Conservation (phyloP, 2,113 vertebrate species). For the Halichoerus grypus region DNA sequence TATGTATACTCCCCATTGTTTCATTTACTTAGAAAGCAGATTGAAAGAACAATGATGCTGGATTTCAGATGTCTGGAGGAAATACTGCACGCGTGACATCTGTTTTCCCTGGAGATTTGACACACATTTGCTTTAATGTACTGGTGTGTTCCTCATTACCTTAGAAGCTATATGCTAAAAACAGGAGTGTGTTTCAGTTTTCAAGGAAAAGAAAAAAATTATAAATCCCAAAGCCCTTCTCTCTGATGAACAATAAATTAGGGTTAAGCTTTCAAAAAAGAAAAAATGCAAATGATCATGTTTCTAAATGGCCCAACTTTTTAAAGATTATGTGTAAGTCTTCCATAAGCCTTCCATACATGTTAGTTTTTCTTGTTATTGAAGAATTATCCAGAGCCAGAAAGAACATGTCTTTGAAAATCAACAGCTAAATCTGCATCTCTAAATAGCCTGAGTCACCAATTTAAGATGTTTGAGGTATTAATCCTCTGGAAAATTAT, state of each 20-base stretch:
- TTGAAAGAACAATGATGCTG: constrained; percentile 63
- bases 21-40: constrained; percentile 70
- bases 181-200: constrained; percentile 63
- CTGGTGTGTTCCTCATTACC: constrained; percentile 63
- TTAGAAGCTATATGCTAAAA: constrained; percentile 64
- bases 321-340: background rate
- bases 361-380: background rate
- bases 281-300: constrained; percentile 13
- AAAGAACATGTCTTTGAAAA: constrained; percentile 53
- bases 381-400: constrained; percentile 19
- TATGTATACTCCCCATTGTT: constrained; percentile 5
- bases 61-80: constrained; percentile 77
- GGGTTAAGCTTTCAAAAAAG: constrained; percentile 41
- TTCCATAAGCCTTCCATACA: background rate
- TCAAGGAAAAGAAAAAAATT: constrained; percentile 18
- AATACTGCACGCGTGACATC: constrained; percentile 61
- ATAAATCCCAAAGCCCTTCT: constrained; percentile 55
- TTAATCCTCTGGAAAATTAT: constrained; percentile 58
- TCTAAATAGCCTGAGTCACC: constrained; percentile 13
- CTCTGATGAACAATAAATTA: constrained; percentile 14
- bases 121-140: constrained; percentile 69
- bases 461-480: constrained; percentile 54
- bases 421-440: constrained; percentile 43
- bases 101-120: constrained; percentile 53
- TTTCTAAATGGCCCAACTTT: constrained; percentile 37